phyloP scores from a whole-genome alignment of 2,888 invertebrate species.

The Molanna angustata region DNA sequence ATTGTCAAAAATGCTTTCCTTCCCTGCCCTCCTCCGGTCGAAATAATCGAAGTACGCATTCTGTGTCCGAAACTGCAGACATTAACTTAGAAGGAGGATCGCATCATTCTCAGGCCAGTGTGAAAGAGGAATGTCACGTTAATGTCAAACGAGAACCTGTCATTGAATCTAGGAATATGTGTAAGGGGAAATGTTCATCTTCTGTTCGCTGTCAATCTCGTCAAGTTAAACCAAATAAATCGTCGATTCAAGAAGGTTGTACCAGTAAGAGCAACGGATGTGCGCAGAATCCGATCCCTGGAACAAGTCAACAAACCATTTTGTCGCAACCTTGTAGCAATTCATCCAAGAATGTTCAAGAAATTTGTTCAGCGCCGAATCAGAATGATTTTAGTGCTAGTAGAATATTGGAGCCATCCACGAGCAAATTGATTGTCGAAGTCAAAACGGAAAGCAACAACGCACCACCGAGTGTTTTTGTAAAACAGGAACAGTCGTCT shows the following conservation, averaged over 20 bases:
- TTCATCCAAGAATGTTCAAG: too few relatives aligned
- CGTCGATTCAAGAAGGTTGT: constrained; percentile 1
- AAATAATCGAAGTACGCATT: constrained; percentile 3
- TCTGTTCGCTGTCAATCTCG: neutral
- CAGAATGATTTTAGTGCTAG: too few relatives aligned
- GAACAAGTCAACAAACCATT: neutral
- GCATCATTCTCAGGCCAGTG: neutral
- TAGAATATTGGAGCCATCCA: too few relatives aligned
- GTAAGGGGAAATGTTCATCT: constrained; percentile 26
- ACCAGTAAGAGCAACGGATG: constrained; percentile 2
- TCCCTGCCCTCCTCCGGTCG: constrained; percentile 19
- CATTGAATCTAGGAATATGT: constrained; percentile 17
- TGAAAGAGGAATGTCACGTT: constrained; percentile 7
- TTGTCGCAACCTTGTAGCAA: too few relatives aligned
- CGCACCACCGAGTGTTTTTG: too few relatives aligned
- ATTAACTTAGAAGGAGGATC: constrained; percentile 8
- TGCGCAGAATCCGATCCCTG: neutral
- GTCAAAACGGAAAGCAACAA: too few relatives aligned
- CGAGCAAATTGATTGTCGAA: too few relatives aligned
- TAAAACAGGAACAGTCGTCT: constrained; percentile 1
- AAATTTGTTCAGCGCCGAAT: too few relatives aligned
- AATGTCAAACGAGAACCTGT: constrained; percentile 10
- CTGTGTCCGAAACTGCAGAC: constrained; percentile 1
- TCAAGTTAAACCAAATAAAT: too few relatives aligned
- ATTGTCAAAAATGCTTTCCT: constrained; percentile 31